Conservation (phyloP, 1,140 invertebrate species). For the Mya arenaria region DNA sequence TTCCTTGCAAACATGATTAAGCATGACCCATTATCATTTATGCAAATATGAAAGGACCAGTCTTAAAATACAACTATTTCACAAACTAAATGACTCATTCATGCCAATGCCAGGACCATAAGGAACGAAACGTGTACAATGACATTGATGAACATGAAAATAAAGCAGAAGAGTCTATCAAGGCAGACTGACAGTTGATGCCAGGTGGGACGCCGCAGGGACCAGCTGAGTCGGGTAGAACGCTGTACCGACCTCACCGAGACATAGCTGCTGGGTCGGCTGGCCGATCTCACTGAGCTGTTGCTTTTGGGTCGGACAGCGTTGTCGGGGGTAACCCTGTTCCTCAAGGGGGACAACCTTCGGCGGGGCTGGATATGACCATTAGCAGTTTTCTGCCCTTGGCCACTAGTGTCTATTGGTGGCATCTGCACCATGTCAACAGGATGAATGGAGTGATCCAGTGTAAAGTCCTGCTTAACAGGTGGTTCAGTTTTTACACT, state of each 20-base stretch:
- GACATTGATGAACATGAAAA: not conserved
- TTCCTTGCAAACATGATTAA: not conserved
- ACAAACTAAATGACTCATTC: no score
- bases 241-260: not conserved
- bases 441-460: slow-evolving; percentile 6
- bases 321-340: not conserved
- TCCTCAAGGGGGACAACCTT: not conserved
- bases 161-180: slow-evolving; percentile 16
- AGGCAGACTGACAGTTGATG: slow-evolving; percentile 3
- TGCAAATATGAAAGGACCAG: no score
- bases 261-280: not conserved
- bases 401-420: no score
- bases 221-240: not conserved
- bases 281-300: not conserved
- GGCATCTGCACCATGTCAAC: no score
- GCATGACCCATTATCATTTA: not conserved
- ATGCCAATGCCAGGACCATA: not conserved
- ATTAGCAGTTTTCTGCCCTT: not conserved
- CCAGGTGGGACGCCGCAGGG: not conserved
- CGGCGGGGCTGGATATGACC: not conserved
- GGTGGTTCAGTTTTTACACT: not conserved
- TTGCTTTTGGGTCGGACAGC: not conserved
- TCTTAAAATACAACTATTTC: no score
- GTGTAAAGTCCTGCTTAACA: not conserved
- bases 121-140: slow-evolving; percentile 6